Percentiles rank a stretch among this genome's conserved stretches.
Conservation (phyloP, 2,113 vertebrate species). For the Labrus mixtus region DNA sequence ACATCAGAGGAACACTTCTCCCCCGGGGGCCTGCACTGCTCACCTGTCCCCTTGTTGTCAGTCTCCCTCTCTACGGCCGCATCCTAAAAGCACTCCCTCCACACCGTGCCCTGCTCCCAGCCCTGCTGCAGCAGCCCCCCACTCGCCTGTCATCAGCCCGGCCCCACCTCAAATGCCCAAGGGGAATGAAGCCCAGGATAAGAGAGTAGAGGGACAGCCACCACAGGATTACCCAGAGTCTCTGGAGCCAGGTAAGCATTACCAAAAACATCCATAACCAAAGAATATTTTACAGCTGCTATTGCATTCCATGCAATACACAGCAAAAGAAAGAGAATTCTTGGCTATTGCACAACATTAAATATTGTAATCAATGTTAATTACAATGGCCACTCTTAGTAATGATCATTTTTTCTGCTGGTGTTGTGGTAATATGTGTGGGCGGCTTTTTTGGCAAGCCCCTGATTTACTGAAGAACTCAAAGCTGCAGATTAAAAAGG, state of each 20-base stretch:
- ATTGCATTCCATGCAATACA: not conserved
- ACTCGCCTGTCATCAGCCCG: conserved; percentile 88
- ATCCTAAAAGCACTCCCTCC: conserved; percentile 88
- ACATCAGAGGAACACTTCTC: conserved; percentile 82
- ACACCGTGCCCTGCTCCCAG: conserved; percentile 89
- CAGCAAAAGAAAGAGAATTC: not conserved
- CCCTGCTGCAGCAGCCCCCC: conserved; percentile 83
- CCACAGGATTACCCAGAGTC: conserved; percentile 86
- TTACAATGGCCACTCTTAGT: not conserved
- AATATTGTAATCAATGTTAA: conserved; percentile 8
- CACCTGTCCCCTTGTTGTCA: conserved; percentile 92
- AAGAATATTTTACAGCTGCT: conserved; percentile 1
- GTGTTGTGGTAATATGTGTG: conserved; percentile 45
- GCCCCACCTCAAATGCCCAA: conserved; percentile 85
- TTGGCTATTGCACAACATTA: not conserved
- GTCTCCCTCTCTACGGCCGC: conserved; percentile 86
- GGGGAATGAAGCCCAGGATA: conserved; percentile 84
- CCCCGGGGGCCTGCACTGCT: conserved; percentile 79
- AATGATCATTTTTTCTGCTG: conserved; percentile 51
- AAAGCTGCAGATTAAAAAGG: conserved; percentile 41
- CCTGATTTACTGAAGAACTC: conserved; percentile 68
- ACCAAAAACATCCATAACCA: not conserved
- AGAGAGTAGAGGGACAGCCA: conserved; percentile 84
- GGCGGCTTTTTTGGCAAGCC: conserved; percentile 63
- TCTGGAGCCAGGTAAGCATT: conserved; percentile 89